Evolutionary conservation across 2,888 invertebrate species (phyloP).

Genomic region (Chalcosyrphus nemorum): DNA sequence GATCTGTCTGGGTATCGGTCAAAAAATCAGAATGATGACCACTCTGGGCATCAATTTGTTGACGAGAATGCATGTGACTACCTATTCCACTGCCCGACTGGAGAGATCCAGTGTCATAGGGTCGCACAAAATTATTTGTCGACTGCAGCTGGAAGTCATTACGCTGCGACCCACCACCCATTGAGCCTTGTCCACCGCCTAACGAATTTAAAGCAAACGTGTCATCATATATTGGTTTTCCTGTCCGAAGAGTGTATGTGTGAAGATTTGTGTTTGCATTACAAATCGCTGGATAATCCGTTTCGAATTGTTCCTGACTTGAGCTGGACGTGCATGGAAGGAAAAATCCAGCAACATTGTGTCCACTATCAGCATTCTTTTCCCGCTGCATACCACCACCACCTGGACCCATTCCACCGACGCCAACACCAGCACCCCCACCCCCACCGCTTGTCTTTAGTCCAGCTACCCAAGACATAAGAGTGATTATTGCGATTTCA

Average conservation of each 20-base stretch:
- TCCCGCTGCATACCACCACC: conserved; percentile 86
- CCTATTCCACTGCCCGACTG: conserved; percentile 70
- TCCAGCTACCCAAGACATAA: conserved; percentile 94
- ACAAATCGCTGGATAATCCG: conserved; percentile 92
- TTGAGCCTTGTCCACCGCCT: conserved; percentile 62
- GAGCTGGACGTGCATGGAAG: conserved; percentile 91
- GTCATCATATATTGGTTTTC: conserved; percentile 89
- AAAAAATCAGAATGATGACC: conserved; percentile 77
- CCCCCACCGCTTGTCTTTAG: conserved; percentile 84
- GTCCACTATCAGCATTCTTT: conserved; percentile 84
- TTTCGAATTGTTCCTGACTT: conserved; percentile 92
- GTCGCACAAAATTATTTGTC: conserved; percentile 79
- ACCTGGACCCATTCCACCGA: conserved; percentile 71
- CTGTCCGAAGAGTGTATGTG: conserved; percentile 90
- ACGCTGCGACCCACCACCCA: conserved; percentile 65
- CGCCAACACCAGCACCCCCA: conserved; percentile 76
- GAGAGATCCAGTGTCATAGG: conserved; percentile 81
- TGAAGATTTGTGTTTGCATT: conserved; percentile 93
- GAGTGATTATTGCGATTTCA: conserved; percentile 93
- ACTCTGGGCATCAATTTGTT: conserved; percentile 69
- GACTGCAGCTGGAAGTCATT: conserved; percentile 78
- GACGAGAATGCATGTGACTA: conserved; percentile 73
- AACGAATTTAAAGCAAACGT: conserved; percentile 84
- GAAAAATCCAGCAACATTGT: conserved; percentile 89
- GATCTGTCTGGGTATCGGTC: conserved; percentile 79